These are phyloP conservation scores for Gymnoscopelus braueri DNA, from an alignment of 2,797 vertebrate genomes.

Conservation along the genomic window DNA sequence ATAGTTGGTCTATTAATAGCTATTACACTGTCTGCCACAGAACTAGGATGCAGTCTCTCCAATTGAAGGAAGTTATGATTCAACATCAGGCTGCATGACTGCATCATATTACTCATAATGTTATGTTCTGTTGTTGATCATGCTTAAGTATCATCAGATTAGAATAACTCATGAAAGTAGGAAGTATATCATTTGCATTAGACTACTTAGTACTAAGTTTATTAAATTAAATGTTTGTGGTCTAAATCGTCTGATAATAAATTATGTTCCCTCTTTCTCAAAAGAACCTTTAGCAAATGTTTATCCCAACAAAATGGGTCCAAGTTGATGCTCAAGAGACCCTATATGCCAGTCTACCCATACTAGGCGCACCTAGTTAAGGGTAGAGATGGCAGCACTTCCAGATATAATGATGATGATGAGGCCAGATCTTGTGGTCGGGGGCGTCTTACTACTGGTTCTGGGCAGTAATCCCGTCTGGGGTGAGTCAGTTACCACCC, in stretches of 20 bases:
- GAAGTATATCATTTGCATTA: neutral
- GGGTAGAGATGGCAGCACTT: slow-evolving; percentile 60
- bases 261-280: slow-evolving; percentile 29
- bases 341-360: slow-evolving; percentile 40
- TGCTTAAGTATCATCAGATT: slow-evolving; percentile 37
- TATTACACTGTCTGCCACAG: slow-evolving; percentile 30
- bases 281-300: slow-evolving; percentile 12
- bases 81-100: slow-evolving; percentile 57
- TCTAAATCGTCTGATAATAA: slow-evolving; percentile 12
- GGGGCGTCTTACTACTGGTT: slow-evolving; percentile 72
- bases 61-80: slow-evolving; percentile 50
- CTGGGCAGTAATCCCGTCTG: slow-evolving; percentile 67
- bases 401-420: slow-evolving; percentile 52
- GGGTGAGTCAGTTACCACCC: slow-evolving; percentile 77
- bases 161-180: slow-evolving; percentile 1
- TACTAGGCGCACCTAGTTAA: slow-evolving; percentile 52
- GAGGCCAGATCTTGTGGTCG: slow-evolving; percentile 57
- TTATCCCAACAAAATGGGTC: slow-evolving; percentile 59
- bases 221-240: neutral
- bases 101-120: slow-evolving; percentile 43
- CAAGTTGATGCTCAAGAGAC: slow-evolving; percentile 57
- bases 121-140: slow-evolving; percentile 9
- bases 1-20: slow-evolving; percentile 30
- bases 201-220: neutral
- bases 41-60: slow-evolving; percentile 37